Evolutionary conservation across 2,888 invertebrate species (phyloP), one percentile per base, ranked within the genome.

Genomic region (Philereme transversata): DNA sequence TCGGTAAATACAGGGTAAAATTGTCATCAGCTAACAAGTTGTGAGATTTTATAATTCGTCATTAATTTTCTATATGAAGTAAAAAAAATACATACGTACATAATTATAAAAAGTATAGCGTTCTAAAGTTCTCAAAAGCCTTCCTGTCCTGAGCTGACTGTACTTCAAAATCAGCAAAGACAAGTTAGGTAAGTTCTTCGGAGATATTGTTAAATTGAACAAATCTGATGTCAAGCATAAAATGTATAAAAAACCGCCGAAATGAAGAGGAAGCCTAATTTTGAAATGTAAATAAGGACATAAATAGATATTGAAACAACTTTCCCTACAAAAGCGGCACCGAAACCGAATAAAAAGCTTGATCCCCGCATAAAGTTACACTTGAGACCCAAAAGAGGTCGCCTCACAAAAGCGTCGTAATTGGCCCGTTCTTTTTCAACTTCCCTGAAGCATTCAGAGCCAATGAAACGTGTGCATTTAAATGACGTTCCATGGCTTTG

Each of bases 381-480:
- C 90, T 89, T 79, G 83, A 88, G 85, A 82, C 84, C 88, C 84
- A 85, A 88, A 70, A 89, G 90, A 90, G 90, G 85, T 85, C 84
- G 83, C 83, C 81, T 82, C 86, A 91, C 91, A 92, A 92, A 90
- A 86, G 91, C 88, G 83, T 82, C 86, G 89, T 92, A 92, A 92
- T 91, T 92, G 92, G 91, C 91, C 84, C 89, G 90, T 89, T 89
- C 91, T 92, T 91, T 90, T 90, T 88, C 87, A 88, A 88, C 89
- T 90, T 88, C 88, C 88, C 90, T 86, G 87, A 88, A 91, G 90
- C 90, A 91, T 92, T 92, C 90, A 90, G 86, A 90, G 83, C 90
- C 91, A 91, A 92, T 92, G 92, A 92, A 90, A 91, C 92, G 92
- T 92, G 91, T 90, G 92, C 92, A 91, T 91, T 92, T 92, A 92